These are phyloP conservation scores for Antidorcas marsupialis DNA, from an alignment of 2,113 vertebrate species.

Conservation along the genomic window DNA sequence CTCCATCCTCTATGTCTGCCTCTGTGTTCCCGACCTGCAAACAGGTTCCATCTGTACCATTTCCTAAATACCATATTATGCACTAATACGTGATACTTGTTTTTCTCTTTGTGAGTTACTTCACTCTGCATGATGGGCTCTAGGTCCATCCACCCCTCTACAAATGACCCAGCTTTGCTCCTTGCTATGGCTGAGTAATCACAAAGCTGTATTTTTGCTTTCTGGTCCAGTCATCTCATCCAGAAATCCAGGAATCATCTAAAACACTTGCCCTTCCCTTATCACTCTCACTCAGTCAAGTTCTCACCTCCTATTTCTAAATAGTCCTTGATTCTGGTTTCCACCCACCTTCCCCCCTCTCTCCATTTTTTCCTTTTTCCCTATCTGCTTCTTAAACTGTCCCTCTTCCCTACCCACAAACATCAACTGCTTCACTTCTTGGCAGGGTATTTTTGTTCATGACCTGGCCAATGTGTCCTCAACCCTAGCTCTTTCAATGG, in stretches of 20 bases:
- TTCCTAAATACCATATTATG: background rate
- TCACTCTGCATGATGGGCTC: background rate
- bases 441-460: background rate
- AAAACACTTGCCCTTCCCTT: background rate
- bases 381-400: background rate
- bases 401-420: background rate
- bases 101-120: background rate
- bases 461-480: background rate
- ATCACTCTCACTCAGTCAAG: background rate
- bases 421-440: background rate
- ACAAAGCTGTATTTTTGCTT: background rate
- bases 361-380: background rate
- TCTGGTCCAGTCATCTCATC: background rate
- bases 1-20: background rate
- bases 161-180: background rate
- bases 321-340: background rate
- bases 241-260: background rate
- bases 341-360: background rate
- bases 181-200: background rate
- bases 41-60: background rate
- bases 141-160: background rate
- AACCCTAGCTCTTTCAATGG: background rate
- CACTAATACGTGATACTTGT: background rate
- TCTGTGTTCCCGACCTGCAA: background rate
- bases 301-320: background rate